Conservation (phyloP, 2,888 invertebrate genomes). For the Heliconius charithonia region DNA sequence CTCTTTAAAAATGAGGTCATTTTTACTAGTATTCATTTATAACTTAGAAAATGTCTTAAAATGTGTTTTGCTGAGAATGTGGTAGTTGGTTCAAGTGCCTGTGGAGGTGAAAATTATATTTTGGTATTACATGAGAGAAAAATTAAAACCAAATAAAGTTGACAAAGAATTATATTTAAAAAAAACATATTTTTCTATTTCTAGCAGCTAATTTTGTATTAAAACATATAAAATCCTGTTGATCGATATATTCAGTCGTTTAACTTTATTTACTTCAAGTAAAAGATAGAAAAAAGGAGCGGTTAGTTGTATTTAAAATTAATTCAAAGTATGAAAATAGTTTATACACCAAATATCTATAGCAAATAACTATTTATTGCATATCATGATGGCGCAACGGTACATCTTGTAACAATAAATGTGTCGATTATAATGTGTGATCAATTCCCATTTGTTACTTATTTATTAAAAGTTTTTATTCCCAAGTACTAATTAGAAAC, state of each 20-base stretch:
- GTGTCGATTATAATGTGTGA: no score
- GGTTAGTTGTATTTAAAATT: neutral
- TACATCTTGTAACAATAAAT: no score
- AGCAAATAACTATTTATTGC: neutral
- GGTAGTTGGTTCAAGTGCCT: no score
- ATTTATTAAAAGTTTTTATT: neutral
- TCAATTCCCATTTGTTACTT: neutral
- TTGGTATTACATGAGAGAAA: neutral
- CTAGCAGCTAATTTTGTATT: neutral
- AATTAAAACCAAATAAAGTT: neutral
- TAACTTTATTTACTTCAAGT: neutral
- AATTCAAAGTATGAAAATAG: neutral
- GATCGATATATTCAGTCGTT: neutral
- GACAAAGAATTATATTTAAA: neutral
- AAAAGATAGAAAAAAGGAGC: neutral
- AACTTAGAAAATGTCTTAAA: neutral
- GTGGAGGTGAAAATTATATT: no score
- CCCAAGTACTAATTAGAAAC: no score
- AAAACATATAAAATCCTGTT: neutral
- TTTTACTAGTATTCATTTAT: neutral
- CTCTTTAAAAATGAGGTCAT: neutral
- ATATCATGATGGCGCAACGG: no score
- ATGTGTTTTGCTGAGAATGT: no score
- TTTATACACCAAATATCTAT: neutral
- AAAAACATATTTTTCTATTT: neutral